A percentile compares a stretch with the other conserved stretches of the same genome.
phyloP scores from a whole-genome alignment of 2,888 invertebrate genomes.

The Drosophila putrida region DNA sequence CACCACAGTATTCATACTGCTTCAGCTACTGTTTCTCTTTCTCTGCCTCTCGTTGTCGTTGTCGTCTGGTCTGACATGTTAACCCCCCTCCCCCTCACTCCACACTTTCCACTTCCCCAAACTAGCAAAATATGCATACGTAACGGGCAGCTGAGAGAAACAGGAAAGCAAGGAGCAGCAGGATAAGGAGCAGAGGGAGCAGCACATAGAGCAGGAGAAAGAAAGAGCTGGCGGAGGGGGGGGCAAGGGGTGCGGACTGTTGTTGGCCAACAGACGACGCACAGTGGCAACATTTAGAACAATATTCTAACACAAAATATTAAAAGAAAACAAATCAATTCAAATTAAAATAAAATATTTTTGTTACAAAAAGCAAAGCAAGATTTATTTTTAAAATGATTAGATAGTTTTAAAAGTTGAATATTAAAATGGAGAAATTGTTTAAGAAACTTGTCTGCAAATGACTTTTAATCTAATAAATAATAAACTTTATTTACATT shows the following conservation, averaged over 20 bases:
- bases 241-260: conserved; percentile 41
- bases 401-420: no score
- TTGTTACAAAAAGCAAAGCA: no score
- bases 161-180: neutral
- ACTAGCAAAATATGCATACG: conserved; percentile 72
- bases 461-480: no score
- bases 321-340: no score
- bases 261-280: conserved; percentile 8
- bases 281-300: no score
- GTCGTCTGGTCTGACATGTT: conserved; percentile 39
- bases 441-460: no score
- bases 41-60: neutral
- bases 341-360: no score
- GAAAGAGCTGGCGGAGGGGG: neutral
- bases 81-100: neutral
- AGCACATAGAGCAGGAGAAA: neutral
- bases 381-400: no score
- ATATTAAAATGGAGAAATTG: no score
- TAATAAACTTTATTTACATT: no score
- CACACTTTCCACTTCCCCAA: neutral
- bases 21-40: neutral
- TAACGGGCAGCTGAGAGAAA: conserved; percentile 69
- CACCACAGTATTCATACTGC: neutral
- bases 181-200: neutral
- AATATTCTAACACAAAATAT: no score